Conservation (phyloP, 2,113 vertebrate genomes). For the Bettongia penicillata region DNA sequence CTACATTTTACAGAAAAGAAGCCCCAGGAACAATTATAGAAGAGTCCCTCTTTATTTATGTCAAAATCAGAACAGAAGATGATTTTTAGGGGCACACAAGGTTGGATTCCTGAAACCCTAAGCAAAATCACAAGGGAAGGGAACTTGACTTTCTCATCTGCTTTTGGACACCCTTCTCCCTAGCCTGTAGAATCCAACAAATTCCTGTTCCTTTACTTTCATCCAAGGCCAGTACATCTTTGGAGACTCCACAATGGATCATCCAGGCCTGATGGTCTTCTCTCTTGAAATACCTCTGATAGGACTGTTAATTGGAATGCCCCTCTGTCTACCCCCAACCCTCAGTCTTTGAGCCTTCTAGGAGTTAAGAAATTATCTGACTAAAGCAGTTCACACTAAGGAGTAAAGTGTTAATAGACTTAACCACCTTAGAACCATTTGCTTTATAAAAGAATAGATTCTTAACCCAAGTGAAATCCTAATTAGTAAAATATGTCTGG, state of each 20-base stretch:
- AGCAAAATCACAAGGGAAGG: background rate
- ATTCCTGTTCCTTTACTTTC: background rate
- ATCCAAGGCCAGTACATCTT: background rate
- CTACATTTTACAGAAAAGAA: background rate
- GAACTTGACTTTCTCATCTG: background rate
- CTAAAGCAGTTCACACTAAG: background rate
- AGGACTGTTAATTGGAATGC: background rate
- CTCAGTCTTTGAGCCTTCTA: background rate
- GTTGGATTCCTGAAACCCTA: background rate
- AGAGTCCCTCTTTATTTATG: background rate
- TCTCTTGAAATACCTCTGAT: background rate
- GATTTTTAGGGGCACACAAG: constrained; percentile 8
- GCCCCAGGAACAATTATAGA: background rate
- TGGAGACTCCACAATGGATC: background rate
- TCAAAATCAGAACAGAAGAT: background rate
- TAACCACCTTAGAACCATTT: background rate
- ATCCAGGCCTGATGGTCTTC: background rate
- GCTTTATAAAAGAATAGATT: background rate
- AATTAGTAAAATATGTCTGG: background rate
- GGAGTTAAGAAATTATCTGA: background rate
- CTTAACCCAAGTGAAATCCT: background rate
- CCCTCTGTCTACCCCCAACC: background rate
- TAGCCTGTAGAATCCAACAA: background rate
- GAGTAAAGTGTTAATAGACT: background rate
- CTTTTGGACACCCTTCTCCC: background rate